phyloP scores from a whole-genome alignment of 1,140 invertebrate genomes.

The Drosophila sechellia region DNA sequence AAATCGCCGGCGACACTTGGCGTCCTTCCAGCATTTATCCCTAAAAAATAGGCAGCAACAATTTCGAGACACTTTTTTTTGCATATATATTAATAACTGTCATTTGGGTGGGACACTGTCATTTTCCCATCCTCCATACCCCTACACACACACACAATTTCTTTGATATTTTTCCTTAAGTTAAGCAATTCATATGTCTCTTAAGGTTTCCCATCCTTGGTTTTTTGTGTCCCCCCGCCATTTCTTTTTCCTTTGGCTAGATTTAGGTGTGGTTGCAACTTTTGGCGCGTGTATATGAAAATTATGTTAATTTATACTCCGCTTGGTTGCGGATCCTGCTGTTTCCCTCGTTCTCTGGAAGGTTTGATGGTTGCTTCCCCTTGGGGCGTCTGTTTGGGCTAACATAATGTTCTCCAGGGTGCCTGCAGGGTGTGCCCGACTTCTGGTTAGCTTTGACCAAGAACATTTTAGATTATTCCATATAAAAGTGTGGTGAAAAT shows the following conservation, averaged over 20 bases:
- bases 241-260: slow-evolving; percentile 24
- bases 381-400: slow-evolving; percentile 20
- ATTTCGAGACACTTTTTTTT: slow-evolving; percentile 25
- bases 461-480: neutral
- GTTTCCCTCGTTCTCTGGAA: slow-evolving; percentile 33
- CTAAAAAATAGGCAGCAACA: slow-evolving; percentile 63
- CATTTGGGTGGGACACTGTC: slow-evolving; percentile 39
- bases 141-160: slow-evolving; percentile 12
- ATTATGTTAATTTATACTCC: slow-evolving; percentile 75
- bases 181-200: slow-evolving; percentile 47
- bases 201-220: slow-evolving; percentile 5
- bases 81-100: slow-evolving; percentile 73
- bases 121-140: slow-evolving; percentile 31
- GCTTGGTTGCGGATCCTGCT: slow-evolving; percentile 28
- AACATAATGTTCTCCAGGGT: slow-evolving; percentile 31
- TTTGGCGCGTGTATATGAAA: slow-evolving; percentile 70
- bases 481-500: no score
- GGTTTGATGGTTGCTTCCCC: slow-evolving; percentile 27
- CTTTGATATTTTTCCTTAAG: slow-evolving; percentile 54
- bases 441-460: neutral
- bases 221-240: neutral
- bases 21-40: slow-evolving; percentile 52
- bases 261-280: slow-evolving; percentile 53
- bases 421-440: neutral
- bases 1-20: slow-evolving; percentile 74